Base-by-base conservation (phyloP, 2,888 invertebrate genomes). In the Scelioninae gen. 1 region DNA sequence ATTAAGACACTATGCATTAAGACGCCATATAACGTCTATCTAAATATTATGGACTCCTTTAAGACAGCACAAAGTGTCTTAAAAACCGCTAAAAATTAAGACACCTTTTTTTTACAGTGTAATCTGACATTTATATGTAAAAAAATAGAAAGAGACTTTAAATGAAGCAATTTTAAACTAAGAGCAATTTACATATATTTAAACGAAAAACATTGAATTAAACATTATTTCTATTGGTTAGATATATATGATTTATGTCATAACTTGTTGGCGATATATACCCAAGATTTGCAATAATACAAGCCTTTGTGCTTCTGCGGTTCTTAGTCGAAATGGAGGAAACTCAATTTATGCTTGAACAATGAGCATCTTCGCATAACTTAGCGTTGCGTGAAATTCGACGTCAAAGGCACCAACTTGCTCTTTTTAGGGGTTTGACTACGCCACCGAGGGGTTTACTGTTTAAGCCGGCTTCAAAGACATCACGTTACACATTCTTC, bases 371-470 rank as follows among this genome's bases (percentile, higher is more conserved):
- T 88, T 90, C 89, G 88, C 87, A 87, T 86, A 88, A 90, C 86
- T 88, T 88, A 86, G 85, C 88, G 86, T 90, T 91, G 90, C 90
- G 88, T 91, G 86, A 91, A 89, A 90, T 88, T 86, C 90, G 85
- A 88, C 85, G 89, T 90, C 90, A 90, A 90, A 90, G 90, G 89
- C 87, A 87, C 84, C 85, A 86, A 81, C 82, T 80, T 87, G 83
- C 83, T 87, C 86, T 88, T 87, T 88, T 87, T 83, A 81, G 84
- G 83, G 83, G 72, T 56, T 84, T 81, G 84, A 80, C 58, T 65
- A 51, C 55, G 62, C 63, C 51, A 51, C 49, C 63, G 76, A 84
- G 78, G 84, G 84, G 84, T 47, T 69, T 62, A 82, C 75, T 81
- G 65, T 82, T 79, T 84, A 82, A 84, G 79, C 69, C 65, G 40